Evolutionary conservation across 2,888 invertebrate species (phyloP), one percentile per base, ranked within the genome.

Genomic region (Hyposoter dolosus): DNA sequence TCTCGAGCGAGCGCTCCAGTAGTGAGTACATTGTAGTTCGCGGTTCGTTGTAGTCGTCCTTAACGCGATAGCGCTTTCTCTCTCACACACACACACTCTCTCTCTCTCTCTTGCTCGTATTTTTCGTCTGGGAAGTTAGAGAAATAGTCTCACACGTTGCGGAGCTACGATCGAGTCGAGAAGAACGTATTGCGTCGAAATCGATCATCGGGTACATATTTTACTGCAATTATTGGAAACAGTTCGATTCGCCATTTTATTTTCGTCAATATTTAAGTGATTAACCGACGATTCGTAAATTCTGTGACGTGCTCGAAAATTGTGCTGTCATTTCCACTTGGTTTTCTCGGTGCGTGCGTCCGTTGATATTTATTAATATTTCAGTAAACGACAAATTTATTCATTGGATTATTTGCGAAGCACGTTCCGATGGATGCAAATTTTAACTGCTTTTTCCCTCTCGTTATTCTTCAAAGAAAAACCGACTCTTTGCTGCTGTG

Each of bases 11-110:
- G 28, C 47, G 28, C 32, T 65, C 47, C 65, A 17, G 43, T 28
- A 28, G 23, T 45, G 47, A 76, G 76, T 76, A 74, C 72, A 56
- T 74, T 56, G 15, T 56, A 74, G 65, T 76, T 65, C 32, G 65
- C 65, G 76, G n/a, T 76, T 76, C 65, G 76, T 32, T 43, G 32
- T 63, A 12, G 47, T 72, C 71, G 82, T 82, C 77, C 84, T 65
- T 63, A 68, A 53, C 63, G 40, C 72, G n/a, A 66, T 56, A 15
- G 40, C 45, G 23, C 23, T 50, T 53, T 66, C 40, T 68, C 63
- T 45, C 53, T 53, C 28, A 4, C 43, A 35, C 63, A 35, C 53
- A 47, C 28, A 4, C 43, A 35, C 60, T 56, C 12, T 19, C 9
- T 40, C 40, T 40, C 40, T 10, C 40, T 9, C 65, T 66, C 40